Evolutionary conservation across 1,140 invertebrate species (phyloP).

Genomic region (Penaeus japonicus): DNA sequence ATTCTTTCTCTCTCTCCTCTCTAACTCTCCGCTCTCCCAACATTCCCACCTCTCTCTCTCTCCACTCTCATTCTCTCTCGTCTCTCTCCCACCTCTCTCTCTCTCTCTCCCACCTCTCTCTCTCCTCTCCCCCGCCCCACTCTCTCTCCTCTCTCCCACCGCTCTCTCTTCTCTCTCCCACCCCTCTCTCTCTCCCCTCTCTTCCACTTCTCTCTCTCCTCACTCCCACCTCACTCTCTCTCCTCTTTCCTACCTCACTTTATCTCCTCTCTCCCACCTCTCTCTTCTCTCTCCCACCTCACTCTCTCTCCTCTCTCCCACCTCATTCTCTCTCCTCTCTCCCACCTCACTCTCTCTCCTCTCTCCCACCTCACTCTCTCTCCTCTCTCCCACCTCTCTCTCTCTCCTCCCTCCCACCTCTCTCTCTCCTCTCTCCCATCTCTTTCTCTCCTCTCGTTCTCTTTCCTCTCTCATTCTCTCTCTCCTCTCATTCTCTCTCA

Average conservation of each 20-base stretch:
- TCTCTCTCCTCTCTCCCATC: too few species aligned
- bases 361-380: background rate
- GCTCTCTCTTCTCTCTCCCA: background rate
- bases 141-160: background rate
- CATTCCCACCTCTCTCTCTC: background rate
- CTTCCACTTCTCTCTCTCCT: slow-evolving; percentile 3
- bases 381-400: background rate
- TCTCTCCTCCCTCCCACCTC: background rate
- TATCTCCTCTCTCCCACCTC: slow-evolving; percentile 8
- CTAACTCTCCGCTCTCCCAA: background rate
- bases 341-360: background rate
- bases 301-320: background rate
- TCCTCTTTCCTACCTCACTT: slow-evolving; percentile 2
- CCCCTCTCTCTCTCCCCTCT: background rate
- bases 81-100: background rate
- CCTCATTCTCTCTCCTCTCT: background rate
- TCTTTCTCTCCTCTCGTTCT: too few species aligned
- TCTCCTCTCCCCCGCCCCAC: background rate
- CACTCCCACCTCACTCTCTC: background rate
- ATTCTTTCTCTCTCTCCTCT: background rate
- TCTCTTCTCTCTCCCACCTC: too few species aligned
- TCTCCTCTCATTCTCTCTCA: background rate
- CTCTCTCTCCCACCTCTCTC: background rate
- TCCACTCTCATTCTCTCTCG: background rate
- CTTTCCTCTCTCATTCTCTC: background rate